Base-by-base conservation (phyloP, 2,888 invertebrate species). In the Linnaemya tessellans region DNA sequence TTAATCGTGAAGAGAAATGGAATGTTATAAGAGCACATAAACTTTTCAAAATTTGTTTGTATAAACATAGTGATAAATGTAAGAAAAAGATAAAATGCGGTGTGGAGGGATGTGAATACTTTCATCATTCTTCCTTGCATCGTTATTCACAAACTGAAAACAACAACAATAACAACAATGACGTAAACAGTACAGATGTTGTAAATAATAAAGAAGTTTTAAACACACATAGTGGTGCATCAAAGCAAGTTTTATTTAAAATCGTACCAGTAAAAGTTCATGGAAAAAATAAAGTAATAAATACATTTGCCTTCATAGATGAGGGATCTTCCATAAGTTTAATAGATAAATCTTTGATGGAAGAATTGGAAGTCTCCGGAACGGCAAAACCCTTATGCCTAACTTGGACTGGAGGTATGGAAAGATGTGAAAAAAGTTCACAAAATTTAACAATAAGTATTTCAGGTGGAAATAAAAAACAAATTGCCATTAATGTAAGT, bases 361-460 rank as follows among this genome's bases (percentile, higher is more conserved):
- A n/a, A 4, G 75, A 77, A 43, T n/a, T 77, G 25, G 65, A 13
- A 11, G 9, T 75, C 15, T 2, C 3, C 35, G 49, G 49, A 15
- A 2, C n/a, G 2, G 13, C n/a, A 11, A 68, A 1, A 13, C 71
- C 62, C 18, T 46, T 65, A 1, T 67, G 65, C 13, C 41, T 80
- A 35, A 54, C 30, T 18, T 41, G 64, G 54, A 30, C 38, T 0
- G 41, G 64, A 65, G 46, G 35, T 56, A 35, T 35, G 3, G n/a
- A 58, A 35, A 60, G 68, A 43, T 41, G 41, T 9, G 74, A 80
- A 51, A 60, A 25, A 1, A 67, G 10, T 51, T 74, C 73, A 13
- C 5, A 67, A 30, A 80, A 74, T 35, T 25, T 68, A 80, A 80
- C 9, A 58, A 73, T 67, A 11, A n/a, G 20, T 1, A 46, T 73